Evolutionary conservation across 2,113 vertebrate genomes (phyloP), one percentile per base, ranked within the genome.

Genomic region (Chiloscyllium plagiosum): DNA sequence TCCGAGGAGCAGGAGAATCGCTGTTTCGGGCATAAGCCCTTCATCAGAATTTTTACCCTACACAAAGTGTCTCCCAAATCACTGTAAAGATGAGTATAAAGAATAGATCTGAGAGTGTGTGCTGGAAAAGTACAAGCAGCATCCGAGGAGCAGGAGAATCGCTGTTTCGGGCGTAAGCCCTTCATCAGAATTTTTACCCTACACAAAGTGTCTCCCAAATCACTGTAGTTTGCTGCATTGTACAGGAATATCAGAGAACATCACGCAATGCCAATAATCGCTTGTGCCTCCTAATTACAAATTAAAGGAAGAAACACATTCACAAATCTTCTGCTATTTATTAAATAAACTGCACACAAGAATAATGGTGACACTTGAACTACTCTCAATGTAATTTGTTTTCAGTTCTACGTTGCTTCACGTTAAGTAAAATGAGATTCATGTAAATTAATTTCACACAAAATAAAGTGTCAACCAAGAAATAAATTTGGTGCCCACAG

Each of bases 321-420:
- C n/a, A 65, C 17, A 68, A 93, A 93, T 68, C 33, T 66, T 93
- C 37, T 93, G 33, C 61, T 93, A n/a, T 61, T n/a, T 92, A 92
- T 61, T 65, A 61, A 90, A 29, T 92, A 61, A 66, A 66, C 19
- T 93, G 89, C 1, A 93, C 33, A 93, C 56, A 68, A n/a, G 33
- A 66, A 93, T 90, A 68, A 5, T 15, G 20, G 4, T 19, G 37
- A 20, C n/a, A n/a, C 89, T 93, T 61, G 61, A 93, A 68, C 37
- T 93, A 37, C n/a, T 93, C 61, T 37, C 20, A 65, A 93, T 68
- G n/a, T 47, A 37, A 42, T 7, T 83, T 93, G 61, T 37, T 93
- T 93, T 61, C 37, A 93, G 37, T 93, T 66, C 89, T 68, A 66
- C 66, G 66, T 93, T n/a, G 33, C n/a, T 93, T 93, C 29, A 12